Evolutionary conservation across 1,140 invertebrate species (phyloP).

Genomic region (Vanessa tameamea): DNA sequence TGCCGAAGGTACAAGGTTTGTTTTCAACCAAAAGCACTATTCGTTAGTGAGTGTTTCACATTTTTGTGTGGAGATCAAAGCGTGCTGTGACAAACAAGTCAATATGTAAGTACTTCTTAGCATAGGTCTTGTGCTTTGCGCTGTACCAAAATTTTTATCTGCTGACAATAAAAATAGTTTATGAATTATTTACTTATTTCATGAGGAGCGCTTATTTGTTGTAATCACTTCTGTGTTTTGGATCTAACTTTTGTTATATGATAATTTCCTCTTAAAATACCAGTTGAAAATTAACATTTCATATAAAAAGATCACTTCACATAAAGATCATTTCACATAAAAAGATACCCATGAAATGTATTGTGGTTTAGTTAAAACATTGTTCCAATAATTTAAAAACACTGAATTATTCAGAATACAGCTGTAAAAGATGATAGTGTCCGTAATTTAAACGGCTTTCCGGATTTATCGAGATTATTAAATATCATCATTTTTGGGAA

Average conservation of each 20-base stretch:
- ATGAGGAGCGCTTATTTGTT: slow-evolving; percentile 17
- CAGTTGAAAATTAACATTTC: background rate
- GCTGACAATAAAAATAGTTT: slow-evolving; percentile 64
- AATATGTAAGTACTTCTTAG: slow-evolving; percentile 66
- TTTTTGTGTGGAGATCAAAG: slow-evolving; percentile 57
- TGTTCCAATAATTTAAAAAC: background rate
- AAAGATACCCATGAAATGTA: background rate
- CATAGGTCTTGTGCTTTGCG: slow-evolving; percentile 62
- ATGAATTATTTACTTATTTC: slow-evolving; percentile 29
- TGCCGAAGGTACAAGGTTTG: slow-evolving; percentile 24
- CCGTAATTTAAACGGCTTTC: background rate
- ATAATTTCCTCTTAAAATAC: background rate
- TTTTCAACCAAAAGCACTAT: slow-evolving; percentile 32
- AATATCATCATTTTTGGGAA: background rate
- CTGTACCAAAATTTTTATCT: slow-evolving; percentile 57
- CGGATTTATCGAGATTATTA: background rate
- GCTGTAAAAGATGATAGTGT: background rate
- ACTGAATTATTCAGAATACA: background rate
- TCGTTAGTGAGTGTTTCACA: slow-evolving; percentile 47
- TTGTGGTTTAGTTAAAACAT: slow-evolving; percentile 1
- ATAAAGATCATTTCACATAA: slow-evolving; percentile 7
- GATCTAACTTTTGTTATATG: background rate
- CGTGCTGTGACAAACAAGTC: slow-evolving; percentile 75
- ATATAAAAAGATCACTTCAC: background rate
- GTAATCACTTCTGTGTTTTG: background rate